These are phyloP conservation scores for Pectinophora gossypiella DNA, from an alignment of 1,140 invertebrate species.

Conservation along the genomic window DNA sequence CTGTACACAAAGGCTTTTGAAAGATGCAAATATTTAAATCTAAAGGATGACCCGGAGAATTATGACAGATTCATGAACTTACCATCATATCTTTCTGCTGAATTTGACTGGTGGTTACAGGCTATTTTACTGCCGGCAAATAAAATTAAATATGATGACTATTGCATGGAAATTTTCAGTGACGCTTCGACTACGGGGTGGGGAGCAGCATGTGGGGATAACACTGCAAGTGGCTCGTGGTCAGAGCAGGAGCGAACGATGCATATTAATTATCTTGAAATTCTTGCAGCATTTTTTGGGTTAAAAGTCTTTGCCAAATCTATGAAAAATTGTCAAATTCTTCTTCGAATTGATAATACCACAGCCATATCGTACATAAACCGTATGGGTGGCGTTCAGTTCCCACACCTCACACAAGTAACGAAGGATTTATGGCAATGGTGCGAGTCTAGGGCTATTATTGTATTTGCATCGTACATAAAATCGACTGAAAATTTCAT, in stretches of 20 bases:
- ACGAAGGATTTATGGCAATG: constrained; percentile 12
- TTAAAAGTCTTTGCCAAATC: constrained; percentile 8
- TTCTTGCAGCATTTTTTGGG: constrained; percentile 8
- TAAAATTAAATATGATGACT: constrained; percentile 7
- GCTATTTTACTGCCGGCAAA: neutral
- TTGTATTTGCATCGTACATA: constrained; percentile 10
- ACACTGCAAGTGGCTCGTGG: constrained; percentile 4
- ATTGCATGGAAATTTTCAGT: constrained; percentile 7
- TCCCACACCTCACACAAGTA: constrained; percentile 4
- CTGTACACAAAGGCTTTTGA: constrained; percentile 13
- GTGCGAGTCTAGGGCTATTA: constrained; percentile 6
- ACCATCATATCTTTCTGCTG: neutral
- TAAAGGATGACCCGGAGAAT: constrained; percentile 5
- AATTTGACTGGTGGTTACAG: constrained; percentile 7
- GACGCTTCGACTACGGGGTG: constrained; percentile 11
- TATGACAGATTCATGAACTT: constrained; percentile 7
- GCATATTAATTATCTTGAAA: constrained; percentile 14
- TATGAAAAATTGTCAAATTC: constrained; percentile 11
- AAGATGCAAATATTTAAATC: constrained; percentile 4
- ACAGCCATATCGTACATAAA: constrained; percentile 37
- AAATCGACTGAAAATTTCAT: constrained; percentile 1
- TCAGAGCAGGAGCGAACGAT: neutral
- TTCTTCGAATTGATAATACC: constrained; percentile 20
- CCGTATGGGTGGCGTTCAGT: constrained; percentile 10
- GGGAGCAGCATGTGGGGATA: constrained; percentile 7